Evolutionary conservation across 1,140 invertebrate species (phyloP).

Genomic region (Vanessa tameamea): DNA sequence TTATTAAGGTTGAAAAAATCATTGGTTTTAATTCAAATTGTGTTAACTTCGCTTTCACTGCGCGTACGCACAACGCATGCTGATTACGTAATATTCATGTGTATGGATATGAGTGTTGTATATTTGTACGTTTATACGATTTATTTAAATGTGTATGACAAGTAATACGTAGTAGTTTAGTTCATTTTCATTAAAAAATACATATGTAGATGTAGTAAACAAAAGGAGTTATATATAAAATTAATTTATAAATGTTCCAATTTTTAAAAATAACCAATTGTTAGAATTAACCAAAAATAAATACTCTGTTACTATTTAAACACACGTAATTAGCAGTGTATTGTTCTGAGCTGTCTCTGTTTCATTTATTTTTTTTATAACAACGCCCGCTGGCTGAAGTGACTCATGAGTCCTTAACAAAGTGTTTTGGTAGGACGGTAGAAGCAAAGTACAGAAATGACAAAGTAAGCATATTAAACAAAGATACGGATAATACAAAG

Average conservation of each 20-base stretch:
- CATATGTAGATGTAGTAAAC: no score
- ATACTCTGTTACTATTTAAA: no score
- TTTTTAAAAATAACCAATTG: no score
- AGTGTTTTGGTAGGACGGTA: slow-evolving; percentile 39
- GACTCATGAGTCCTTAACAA: slow-evolving; percentile 42
- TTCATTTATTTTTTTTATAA: slow-evolving; percentile 3
- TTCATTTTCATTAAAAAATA: no score
- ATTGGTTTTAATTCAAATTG: slow-evolving; percentile 19
- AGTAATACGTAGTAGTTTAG: not conserved
- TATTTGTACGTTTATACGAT: not conserved
- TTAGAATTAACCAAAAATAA: no score
- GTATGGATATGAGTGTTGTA: slow-evolving; percentile 10
- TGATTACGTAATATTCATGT: slow-evolving; percentile 31
- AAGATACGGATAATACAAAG: slow-evolving; percentile 42
- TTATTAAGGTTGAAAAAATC: not conserved
- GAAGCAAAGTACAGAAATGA: slow-evolving; percentile 30
- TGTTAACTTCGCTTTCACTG: slow-evolving; percentile 37
- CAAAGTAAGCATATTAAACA: slow-evolving; percentile 38
- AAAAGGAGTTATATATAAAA: no score
- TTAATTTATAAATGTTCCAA: no score
- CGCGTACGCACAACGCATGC: slow-evolving; percentile 28
- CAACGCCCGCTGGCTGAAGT: slow-evolving; percentile 15
- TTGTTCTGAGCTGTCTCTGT: not conserved
- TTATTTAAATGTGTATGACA: not conserved
- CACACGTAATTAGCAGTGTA: not conserved